Conservation (phyloP, 2,797 vertebrate genomes). For the Neopelma chrysocephalum region DNA sequence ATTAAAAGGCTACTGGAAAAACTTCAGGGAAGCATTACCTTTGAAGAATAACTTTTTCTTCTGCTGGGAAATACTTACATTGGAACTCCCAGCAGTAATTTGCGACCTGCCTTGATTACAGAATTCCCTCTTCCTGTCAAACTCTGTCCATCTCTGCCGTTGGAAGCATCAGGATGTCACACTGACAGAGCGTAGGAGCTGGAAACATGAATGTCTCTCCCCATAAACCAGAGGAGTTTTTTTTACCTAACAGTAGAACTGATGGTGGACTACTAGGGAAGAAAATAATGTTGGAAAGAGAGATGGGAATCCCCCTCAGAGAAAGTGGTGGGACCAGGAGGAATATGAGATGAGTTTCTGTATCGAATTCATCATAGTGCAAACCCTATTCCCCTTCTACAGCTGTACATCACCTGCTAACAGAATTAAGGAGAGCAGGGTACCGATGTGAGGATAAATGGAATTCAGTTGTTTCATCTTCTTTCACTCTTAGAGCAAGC, state of each 20-base stretch:
- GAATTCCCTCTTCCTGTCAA: slow-evolving; percentile 47
- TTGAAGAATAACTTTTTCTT: slow-evolving; percentile 54
- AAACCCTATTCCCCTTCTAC: not conserved
- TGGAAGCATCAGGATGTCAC: slow-evolving; percentile 11
- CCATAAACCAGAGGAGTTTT: not conserved
- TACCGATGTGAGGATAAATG: not conserved
- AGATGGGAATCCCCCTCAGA: not conserved
- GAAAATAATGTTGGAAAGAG: not conserved
- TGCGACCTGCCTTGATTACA: slow-evolving; percentile 48
- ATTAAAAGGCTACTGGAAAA: slow-evolving; percentile 56
- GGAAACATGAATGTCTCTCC: not conserved
- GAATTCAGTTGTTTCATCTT: not conserved
- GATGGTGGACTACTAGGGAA: not conserved
- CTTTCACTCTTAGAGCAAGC: not conserved
- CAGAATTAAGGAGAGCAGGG: not conserved
- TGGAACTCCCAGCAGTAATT: slow-evolving; percentile 45
- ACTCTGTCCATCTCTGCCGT: not conserved
- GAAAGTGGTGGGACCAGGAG: not conserved
- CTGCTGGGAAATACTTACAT: slow-evolving; percentile 40
- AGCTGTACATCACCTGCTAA: not conserved
- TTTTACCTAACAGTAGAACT: not conserved
- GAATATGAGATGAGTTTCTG: not conserved
- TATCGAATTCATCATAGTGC: not conserved
- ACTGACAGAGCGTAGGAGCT: not conserved
- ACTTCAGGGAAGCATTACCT: slow-evolving; percentile 62